These are phyloP conservation scores for Varanus salvator DNA, from an alignment of 2,113 vertebrate genomes.

Conservation along the genomic window DNA sequence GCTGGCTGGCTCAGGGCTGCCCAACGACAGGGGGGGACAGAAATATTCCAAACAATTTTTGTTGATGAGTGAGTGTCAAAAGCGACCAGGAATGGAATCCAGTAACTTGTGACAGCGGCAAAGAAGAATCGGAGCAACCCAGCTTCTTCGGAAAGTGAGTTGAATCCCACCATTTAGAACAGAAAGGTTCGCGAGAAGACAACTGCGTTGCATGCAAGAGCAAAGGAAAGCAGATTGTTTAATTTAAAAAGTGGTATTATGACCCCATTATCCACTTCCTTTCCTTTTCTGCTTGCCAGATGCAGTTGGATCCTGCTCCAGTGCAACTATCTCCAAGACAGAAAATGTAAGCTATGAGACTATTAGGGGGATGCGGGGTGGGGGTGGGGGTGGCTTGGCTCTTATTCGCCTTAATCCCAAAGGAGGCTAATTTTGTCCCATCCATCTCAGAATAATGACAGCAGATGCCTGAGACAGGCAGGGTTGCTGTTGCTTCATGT, in stretches of 20 bases:
- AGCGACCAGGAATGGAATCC: no score
- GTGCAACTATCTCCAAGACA: background rate
- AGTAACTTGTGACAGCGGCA: background rate
- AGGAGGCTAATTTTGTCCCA: constrained; percentile 6
- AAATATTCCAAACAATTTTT: background rate
- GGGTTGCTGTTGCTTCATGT: background rate
- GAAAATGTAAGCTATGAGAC: background rate
- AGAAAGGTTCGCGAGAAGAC: background rate
- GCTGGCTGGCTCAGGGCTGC: background rate
- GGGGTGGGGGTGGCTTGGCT: background rate
- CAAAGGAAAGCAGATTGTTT: background rate
- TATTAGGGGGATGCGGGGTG: background rate
- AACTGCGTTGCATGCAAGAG: background rate
- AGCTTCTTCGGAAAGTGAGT: background rate
- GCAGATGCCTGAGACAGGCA: background rate
- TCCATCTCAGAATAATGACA: background rate
- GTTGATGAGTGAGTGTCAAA: background rate
- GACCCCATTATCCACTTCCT: background rate
- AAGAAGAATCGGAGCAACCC: background rate
- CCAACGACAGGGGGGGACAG: background rate
- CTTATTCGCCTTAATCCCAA: background rate
- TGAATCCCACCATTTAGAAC: background rate
- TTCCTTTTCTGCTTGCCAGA: background rate
- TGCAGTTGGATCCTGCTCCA: background rate
- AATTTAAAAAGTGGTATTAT: background rate